A percentile compares a stretch with the other conserved stretches of the same genome.
phyloP scores from a whole-genome alignment of 2,888 invertebrate species.

The Neoascia interrupta region DNA sequence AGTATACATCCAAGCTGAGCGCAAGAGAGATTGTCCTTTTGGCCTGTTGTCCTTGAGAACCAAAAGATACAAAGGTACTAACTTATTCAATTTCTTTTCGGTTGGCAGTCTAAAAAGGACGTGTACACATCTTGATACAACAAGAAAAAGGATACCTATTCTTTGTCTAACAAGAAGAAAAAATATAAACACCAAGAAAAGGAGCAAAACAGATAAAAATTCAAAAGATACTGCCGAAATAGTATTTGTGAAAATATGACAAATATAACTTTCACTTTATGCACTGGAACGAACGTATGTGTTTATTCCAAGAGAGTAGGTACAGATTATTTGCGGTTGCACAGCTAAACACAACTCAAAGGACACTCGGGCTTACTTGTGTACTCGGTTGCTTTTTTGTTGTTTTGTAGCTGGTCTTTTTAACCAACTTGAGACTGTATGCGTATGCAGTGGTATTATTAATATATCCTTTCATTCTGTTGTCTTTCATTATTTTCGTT shows the following conservation, averaged over 20 bases:
- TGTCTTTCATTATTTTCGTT: constrained; percentile 51
- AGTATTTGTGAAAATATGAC: constrained; percentile 41
- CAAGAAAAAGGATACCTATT: not conserved
- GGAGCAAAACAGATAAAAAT: not conserved
- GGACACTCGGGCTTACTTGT: constrained; percentile 42
- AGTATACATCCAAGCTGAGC: not conserved
- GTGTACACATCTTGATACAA: not conserved
- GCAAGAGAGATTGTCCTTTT: constrained; percentile 22
- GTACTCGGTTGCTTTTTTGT: constrained; percentile 13
- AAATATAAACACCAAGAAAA: not conserved
- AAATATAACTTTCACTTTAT: constrained; percentile 62
- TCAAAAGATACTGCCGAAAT: constrained; percentile 35
- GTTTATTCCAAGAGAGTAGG: constrained; percentile 58
- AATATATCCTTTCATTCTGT: constrained; percentile 46
- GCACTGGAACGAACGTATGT: constrained; percentile 50
- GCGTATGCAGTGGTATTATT: constrained; percentile 28
- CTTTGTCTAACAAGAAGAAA: not conserved
- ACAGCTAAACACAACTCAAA: constrained; percentile 55
- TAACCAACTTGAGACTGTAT: constrained; percentile 46
- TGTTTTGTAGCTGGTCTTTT: constrained; percentile 14
- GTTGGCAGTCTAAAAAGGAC: constrained; percentile 3
- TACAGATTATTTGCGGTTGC: constrained; percentile 65
- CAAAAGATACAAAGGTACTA: constrained; percentile 36
- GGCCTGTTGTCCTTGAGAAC: constrained; percentile 55
- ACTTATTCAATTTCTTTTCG: constrained; percentile 36